These are phyloP conservation scores for Suillia variegata DNA, from an alignment of 2,888 invertebrate species.

Conservation along the genomic window DNA sequence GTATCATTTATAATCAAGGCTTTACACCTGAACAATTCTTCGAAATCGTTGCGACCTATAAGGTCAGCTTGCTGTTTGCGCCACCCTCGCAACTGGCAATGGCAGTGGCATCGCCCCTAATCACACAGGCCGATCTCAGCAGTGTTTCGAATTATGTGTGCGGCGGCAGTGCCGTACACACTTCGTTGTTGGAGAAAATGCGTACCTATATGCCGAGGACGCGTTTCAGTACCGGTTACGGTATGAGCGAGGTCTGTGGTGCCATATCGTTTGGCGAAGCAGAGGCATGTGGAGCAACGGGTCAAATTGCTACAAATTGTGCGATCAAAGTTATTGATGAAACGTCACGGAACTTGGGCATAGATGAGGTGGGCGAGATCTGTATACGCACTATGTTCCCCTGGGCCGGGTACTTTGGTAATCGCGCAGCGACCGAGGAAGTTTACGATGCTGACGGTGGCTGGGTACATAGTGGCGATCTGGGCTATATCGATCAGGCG, in stretches of 20 bases:
- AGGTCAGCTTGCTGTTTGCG: constrained; percentile 22
- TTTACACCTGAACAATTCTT: constrained; percentile 26
- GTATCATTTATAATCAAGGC: constrained; percentile 1
- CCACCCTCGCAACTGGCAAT: background rate
- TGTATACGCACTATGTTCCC: constrained; percentile 18
- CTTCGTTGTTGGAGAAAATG: background rate
- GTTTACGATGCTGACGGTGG: constrained; percentile 29
- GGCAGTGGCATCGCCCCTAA: background rate
- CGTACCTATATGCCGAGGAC: background rate
- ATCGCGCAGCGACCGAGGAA: constrained; percentile 22
- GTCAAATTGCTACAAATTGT: background rate
- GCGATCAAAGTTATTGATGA: constrained; percentile 17
- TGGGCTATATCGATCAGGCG: constrained; percentile 36
- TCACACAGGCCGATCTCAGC: background rate
- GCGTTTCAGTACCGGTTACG: background rate
- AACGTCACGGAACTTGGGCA: constrained; percentile 20
- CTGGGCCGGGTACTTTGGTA: constrained; percentile 34
- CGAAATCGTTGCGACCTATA: constrained; percentile 27
- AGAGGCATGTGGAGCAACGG: background rate
- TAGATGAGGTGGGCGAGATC: constrained; percentile 32
- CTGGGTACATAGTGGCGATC: constrained; percentile 37
- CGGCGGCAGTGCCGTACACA: background rate
- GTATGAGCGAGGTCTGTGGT: background rate
- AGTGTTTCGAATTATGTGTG: background rate
- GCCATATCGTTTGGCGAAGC: background rate